A percentile compares a stretch with the other conserved stretches of the same genome.
These are phyloP conservation scores for Regulus satrapa DNA, from an alignment of 2,113 vertebrate species.

Conservation along the genomic window DNA sequence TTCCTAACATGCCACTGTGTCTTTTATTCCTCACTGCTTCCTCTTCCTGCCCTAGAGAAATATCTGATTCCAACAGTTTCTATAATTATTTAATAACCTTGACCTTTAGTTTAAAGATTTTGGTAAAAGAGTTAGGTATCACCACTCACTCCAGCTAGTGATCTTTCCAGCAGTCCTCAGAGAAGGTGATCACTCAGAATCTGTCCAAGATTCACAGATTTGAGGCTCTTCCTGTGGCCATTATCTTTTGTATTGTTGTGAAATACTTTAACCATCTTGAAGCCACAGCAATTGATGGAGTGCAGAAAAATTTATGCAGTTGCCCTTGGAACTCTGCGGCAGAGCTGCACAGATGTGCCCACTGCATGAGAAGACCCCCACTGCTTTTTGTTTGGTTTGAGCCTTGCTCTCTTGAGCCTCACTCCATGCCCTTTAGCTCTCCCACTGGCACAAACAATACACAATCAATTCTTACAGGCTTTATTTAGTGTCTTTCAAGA, in stretches of 20 bases:
- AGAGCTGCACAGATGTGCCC: not conserved
- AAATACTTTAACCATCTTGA: not conserved
- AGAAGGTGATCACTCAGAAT: not conserved
- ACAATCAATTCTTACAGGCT: not conserved
- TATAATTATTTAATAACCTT: not conserved
- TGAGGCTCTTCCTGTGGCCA: not conserved
- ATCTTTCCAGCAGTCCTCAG: not conserved
- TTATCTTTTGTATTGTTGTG: not conserved
- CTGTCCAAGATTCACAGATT: not conserved
- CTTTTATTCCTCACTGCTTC: not conserved
- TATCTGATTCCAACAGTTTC: not conserved
- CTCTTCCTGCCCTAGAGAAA: not conserved
- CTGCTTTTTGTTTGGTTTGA: not conserved
- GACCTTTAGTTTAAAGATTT: not conserved
- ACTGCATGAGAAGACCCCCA: not conserved
- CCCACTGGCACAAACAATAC: not conserved
- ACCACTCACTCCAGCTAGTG: not conserved
- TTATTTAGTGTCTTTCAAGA: not conserved
- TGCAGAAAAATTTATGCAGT: not conserved
- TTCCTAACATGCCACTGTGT: not conserved
- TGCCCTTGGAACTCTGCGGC: not conserved
- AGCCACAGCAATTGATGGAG: fast-evolving
- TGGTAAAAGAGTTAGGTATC: not conserved
- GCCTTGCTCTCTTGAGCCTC: not conserved
- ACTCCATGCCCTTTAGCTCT: not conserved